Evolutionary conservation across 2,888 invertebrate genomes (phyloP).

Genomic region (Pasiphila rectangulata): DNA sequence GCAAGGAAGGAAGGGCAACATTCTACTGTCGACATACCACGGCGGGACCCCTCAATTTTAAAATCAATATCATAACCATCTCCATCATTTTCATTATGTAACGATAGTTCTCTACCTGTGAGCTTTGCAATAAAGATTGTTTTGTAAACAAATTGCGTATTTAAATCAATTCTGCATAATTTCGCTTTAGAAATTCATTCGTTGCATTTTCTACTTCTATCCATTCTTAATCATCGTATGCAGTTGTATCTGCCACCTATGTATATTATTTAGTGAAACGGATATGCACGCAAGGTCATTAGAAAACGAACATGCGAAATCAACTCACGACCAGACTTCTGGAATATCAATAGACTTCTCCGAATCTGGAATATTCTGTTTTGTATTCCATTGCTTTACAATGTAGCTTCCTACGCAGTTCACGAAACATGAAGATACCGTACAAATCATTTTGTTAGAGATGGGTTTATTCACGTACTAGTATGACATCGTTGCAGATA

Average conservation of each 20-base stretch:
- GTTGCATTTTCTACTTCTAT: not conserved
- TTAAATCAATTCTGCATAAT: not conserved
- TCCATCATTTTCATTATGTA: too few species aligned
- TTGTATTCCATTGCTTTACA: constrained; percentile 9
- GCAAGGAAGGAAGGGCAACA: too few species aligned
- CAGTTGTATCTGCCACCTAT: not conserved
- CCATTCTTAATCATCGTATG: not conserved
- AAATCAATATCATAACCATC: too few species aligned
- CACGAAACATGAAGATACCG: not conserved
- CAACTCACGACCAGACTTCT: constrained; percentile 33
- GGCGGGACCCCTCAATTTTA: too few species aligned
- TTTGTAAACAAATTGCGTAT: too few species aligned
- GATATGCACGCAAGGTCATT: constrained; percentile 43
- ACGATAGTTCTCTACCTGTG: too few species aligned
- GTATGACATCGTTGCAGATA: too few species aligned
- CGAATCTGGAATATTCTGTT: constrained; percentile 18
- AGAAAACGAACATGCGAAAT: constrained; percentile 41
- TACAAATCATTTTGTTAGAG: not conserved
- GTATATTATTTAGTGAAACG: constrained; percentile 30
- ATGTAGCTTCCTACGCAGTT: too few species aligned
- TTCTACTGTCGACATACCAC: too few species aligned
- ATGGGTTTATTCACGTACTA: not conserved
- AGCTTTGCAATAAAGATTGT: too few species aligned
- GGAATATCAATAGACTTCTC: constrained; percentile 20
- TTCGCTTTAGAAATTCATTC: not conserved